Percentiles rank a stretch among this genome's conserved stretches.
Evolutionary conservation across 2,888 invertebrate species (phyloP).

Genomic region (Trissolcus brochymenae): DNA sequence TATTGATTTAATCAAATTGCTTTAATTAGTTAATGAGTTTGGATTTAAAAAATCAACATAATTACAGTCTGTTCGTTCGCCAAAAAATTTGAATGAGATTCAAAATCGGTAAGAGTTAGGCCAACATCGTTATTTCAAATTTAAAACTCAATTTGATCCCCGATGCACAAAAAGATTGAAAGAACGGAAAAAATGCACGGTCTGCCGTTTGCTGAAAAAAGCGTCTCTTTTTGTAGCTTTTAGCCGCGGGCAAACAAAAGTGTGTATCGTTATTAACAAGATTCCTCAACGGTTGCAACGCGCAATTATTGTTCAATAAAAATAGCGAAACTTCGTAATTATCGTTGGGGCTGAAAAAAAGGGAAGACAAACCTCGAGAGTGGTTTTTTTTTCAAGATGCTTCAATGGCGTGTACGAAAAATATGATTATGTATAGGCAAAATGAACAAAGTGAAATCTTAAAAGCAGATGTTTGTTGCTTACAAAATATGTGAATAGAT

Average conservation of each 20-base stretch:
- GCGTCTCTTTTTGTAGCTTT: slow-evolving; percentile 21
- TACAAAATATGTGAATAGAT: background rate
- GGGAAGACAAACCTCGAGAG: too few species aligned
- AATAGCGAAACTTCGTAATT: slow-evolving; percentile 39
- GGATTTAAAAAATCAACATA: too few species aligned
- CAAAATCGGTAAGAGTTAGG: too few species aligned
- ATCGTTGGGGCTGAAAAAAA: background rate
- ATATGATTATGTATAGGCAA: slow-evolving; percentile 18
- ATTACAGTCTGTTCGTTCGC: too few species aligned
- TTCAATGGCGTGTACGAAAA: slow-evolving; percentile 19
- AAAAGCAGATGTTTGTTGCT: slow-evolving; percentile 13
- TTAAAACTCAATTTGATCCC: too few species aligned
- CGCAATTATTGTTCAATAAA: slow-evolving; percentile 47
- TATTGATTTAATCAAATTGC: too few species aligned
- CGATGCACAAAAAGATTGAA: too few species aligned
- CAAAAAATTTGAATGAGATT: too few species aligned
- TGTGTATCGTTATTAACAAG: slow-evolving; percentile 45
- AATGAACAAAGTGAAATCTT: slow-evolving; percentile 4
- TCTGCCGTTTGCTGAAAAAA: slow-evolving; percentile 19
- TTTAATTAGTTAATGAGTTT: too few species aligned
- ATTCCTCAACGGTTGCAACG: slow-evolving; percentile 29
- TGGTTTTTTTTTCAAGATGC: slow-evolving; percentile 27
- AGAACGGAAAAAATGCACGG: background rate
- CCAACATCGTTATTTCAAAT: too few species aligned
- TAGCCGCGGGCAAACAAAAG: slow-evolving; percentile 35